Evolutionary conservation across 2,113 vertebrate species (phyloP).

Genomic region (Phylloscopus trochilus): DNA sequence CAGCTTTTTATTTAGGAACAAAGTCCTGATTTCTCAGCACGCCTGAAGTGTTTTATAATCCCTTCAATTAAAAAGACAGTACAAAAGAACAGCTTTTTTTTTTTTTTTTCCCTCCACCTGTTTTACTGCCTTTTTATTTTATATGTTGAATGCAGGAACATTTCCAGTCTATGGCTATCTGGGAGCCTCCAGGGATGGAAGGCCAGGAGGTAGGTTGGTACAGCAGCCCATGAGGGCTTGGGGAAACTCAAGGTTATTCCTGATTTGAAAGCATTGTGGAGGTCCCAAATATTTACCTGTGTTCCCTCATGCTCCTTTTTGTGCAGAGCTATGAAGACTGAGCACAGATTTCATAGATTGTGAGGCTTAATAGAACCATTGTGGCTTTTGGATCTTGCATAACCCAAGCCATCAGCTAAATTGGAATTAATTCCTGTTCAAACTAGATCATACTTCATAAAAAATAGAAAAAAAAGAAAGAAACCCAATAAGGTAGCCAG

Average conservation of each 20-base stretch:
- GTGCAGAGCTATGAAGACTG: neutral
- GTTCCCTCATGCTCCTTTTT: neutral
- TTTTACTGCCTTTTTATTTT: conserved; percentile 20
- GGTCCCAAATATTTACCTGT: neutral
- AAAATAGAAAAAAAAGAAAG: neutral
- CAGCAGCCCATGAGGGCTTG: neutral
- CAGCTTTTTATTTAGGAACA: conserved; percentile 58
- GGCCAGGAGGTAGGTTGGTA: neutral
- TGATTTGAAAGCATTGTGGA: neutral
- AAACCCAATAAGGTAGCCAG: neutral
- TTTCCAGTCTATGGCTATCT: neutral
- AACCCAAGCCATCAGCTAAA: neutral
- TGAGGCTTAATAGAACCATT: neutral
- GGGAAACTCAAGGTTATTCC: neutral
- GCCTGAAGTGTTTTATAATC: conserved; percentile 49
- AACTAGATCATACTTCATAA: neutral
- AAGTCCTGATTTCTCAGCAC: conserved; percentile 42
- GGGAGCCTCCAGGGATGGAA: neutral
- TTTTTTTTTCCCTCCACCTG: neutral
- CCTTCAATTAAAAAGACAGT: conserved; percentile 22
- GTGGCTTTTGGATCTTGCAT: neutral
- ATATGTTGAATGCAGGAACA: neutral
- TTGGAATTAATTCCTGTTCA: conserved; percentile 26
- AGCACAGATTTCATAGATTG: neutral
- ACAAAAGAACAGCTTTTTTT: neutral